A percentile compares a stretch with the other conserved stretches of the same genome.
These are phyloP conservation scores for Papilio glaucus DNA, from an alignment of 1,140 invertebrate species.

Conservation along the genomic window DNA sequence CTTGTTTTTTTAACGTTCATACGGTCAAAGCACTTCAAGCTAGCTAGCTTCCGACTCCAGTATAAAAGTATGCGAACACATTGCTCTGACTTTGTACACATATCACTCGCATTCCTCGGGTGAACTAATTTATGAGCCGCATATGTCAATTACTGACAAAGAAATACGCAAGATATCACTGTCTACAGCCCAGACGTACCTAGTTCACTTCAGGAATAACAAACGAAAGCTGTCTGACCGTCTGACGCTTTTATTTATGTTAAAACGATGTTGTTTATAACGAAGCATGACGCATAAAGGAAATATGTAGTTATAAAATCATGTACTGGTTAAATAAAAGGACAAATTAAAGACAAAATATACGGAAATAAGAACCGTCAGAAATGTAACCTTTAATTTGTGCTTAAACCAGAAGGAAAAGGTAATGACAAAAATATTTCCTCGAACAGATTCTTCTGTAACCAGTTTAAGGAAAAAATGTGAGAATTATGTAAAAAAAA, in stretches of 20 bases:
- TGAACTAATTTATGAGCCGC: not conserved
- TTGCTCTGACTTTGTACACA: not conserved
- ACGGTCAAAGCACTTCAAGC: too few species aligned
- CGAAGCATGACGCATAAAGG: not conserved
- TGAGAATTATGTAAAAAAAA: not conserved
- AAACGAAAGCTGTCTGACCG: not conserved
- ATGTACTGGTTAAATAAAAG: not conserved
- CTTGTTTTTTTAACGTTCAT: too few species aligned
- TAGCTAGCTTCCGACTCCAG: not conserved
- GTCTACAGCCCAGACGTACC: not conserved
- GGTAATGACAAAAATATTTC: too few species aligned
- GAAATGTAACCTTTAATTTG: too few species aligned
- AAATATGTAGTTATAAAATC: not conserved
- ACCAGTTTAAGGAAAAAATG: not conserved
- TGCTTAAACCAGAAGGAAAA: too few species aligned
- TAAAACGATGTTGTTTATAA: not conserved
- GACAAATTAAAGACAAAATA: not conserved
- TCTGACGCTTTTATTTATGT: not conserved
- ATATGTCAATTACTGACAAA: slow-evolving; percentile 1
- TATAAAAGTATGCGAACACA: not conserved
- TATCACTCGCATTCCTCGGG: not conserved
- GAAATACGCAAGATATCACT: not conserved
- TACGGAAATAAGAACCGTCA: not conserved
- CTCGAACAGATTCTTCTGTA: not conserved
- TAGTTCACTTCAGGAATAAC: slow-evolving; percentile 7